Conservation (phyloP, 1,140 invertebrate species). For the Pararge aegeria region DNA sequence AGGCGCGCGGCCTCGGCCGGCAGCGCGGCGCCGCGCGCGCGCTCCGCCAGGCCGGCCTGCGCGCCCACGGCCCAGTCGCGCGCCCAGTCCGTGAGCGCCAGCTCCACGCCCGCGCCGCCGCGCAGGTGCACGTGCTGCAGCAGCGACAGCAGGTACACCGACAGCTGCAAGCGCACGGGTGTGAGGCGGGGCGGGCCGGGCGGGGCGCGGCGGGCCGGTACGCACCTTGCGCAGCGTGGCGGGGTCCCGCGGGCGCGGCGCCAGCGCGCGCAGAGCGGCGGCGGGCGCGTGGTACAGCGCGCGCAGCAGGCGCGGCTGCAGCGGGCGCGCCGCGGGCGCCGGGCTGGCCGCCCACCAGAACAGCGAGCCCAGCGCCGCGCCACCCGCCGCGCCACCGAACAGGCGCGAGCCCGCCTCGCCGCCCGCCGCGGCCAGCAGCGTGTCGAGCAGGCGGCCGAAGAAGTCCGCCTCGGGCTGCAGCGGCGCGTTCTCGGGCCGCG, state of each 20-base stretch:
- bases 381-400: conserved; percentile 43
- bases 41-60: conserved; percentile 52
- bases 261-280: conserved; percentile 36
- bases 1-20: conserved; percentile 46
- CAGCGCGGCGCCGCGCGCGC: conserved; percentile 39
- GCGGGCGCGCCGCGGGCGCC: conserved; percentile 35
- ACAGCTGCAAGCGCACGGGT: conserved; percentile 35
- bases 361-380: conserved; percentile 47
- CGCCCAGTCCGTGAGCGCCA: conserved; percentile 60
- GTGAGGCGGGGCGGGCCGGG: too few species aligned
- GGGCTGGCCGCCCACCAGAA: conserved; percentile 62
- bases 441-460: conserved; percentile 42
- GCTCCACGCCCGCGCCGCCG: conserved; percentile 41
- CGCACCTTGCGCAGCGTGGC: conserved; percentile 44
- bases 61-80: conserved; percentile 56
- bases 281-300: conserved; percentile 52
- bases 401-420: conserved; percentile 43
- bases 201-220: background rate
- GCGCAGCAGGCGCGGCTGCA: conserved; percentile 56
- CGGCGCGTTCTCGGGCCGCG: conserved; percentile 38
- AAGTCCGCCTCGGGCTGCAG: conserved; percentile 37
- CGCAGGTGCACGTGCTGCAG: conserved; percentile 50
- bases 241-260: conserved; percentile 40
- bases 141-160: conserved; percentile 57
- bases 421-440: conserved; percentile 36